These are phyloP conservation scores for Thaleichthys pacificus DNA, from an alignment of 2,797 vertebrate genomes.

Conservation along the genomic window DNA sequence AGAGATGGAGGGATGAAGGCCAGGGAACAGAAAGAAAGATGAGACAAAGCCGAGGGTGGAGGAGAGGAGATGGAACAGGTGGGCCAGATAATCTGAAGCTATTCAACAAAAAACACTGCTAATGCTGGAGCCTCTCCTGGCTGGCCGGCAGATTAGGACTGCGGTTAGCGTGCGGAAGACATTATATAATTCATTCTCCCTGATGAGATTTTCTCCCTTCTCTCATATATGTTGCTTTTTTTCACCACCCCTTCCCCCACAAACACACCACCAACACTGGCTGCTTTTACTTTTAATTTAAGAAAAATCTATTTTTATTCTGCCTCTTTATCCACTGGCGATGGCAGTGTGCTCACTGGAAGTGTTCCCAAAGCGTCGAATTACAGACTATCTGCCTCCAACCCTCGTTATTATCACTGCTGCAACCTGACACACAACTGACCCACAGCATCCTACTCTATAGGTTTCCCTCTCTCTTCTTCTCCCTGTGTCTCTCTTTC, in stretches of 20 bases:
- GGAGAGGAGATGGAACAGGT: conserved; percentile 50
- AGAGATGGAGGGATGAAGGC: conserved; percentile 22
- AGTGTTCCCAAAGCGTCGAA: no score
- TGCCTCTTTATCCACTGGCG: neutral
- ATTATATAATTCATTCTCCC: conserved; percentile 76
- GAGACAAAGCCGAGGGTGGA: neutral
- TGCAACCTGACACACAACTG: no score
- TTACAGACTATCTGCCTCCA: no score
- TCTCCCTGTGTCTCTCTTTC: no score
- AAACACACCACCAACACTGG: conserved; percentile 42
- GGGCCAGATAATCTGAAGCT: conserved; percentile 66
- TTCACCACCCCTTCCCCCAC: conserved; percentile 30
- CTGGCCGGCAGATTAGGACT: conserved; percentile 69
- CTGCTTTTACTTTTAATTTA: conserved; percentile 67
- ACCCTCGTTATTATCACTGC: no score
- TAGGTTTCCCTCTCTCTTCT: no score
- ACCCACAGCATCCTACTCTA: no score
- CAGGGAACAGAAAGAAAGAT: conserved; percentile 18
- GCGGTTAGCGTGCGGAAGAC: conserved; percentile 63
- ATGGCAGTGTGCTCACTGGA: no score
- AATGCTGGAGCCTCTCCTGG: conserved; percentile 71
- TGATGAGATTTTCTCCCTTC: conserved; percentile 67
- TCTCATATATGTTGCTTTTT: conserved; percentile 43
- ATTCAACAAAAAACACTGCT: conserved; percentile 58
- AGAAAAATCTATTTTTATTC: conserved; percentile 58